Conservation (phyloP, 1,140 invertebrate species). For the Diprion similis region DNA sequence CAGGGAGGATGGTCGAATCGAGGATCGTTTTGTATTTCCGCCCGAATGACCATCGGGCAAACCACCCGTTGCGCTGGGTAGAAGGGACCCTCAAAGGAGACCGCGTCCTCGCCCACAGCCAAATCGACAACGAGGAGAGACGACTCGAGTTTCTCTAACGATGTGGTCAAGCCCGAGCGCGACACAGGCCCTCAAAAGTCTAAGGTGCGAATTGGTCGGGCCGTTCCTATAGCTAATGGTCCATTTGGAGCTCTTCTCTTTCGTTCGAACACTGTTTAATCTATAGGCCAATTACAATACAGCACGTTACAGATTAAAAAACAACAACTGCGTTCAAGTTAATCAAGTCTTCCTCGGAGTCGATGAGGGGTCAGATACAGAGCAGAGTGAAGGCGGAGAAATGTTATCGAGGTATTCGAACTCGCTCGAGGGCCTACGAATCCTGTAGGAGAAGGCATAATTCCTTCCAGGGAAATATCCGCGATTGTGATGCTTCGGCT, state of each 20-base stretch:
- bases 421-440: constrained; percentile 1
- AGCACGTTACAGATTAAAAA: too few relatives aligned
- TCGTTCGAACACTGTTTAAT: too few relatives aligned
- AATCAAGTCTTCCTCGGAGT: too few relatives aligned
- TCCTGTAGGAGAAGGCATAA: background rate
- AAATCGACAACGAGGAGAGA: background rate
- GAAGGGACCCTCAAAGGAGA: constrained; percentile 54
- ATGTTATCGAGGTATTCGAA: constrained; percentile 31
- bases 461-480: too few relatives aligned
- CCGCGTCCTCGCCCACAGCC: constrained; percentile 40
- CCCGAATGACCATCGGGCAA: constrained; percentile 46
- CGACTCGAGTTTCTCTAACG: background rate
- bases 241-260: too few relatives aligned
- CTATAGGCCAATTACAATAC: too few relatives aligned
- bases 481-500: too few relatives aligned
- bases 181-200: background rate
- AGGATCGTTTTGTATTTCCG: constrained; percentile 56
- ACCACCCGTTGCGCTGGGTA: constrained; percentile 15
- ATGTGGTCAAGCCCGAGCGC: background rate
- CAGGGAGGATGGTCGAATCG: background rate
- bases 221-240: too few relatives aligned
- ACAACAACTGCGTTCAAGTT: too few relatives aligned
- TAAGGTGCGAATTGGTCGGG: background rate
- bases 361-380: constrained; percentile 28
- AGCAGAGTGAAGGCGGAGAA: constrained; percentile 36